Base-by-base conservation (phyloP, 2,888 invertebrate species). In the Zeuzera pyrina region DNA sequence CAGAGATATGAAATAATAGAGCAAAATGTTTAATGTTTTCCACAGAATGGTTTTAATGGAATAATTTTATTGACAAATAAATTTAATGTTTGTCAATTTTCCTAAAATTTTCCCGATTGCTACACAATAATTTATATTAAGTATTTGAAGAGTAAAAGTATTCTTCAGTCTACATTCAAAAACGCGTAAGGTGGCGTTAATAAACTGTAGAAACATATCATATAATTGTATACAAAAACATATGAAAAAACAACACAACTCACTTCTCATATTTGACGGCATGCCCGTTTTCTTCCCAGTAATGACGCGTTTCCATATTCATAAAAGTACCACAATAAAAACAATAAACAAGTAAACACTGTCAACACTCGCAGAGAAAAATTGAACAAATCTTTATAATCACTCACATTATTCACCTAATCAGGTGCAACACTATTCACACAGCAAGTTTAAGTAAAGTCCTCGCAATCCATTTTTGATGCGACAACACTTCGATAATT, bases 201-300 rank as follows among this genome's bases (percentile, higher is more conserved):
- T n/a, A n/a, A n/a, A n/a, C n/a, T n/a, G n/a, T n/a, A n/a, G n/a
- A n/a, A n/a, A n/a, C n/a, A n/a, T n/a, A n/a, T n/a, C n/a, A 22
- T 1, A 7, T 22, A 22, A 7, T 2, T 21, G 10, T n/a, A 21
- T 3, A n/a, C 3, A 21, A 21, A 3, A 3, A 21, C 3, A 10
- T 11, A 11, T 10, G 6, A 3, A 11, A 25, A 10, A 19, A 7
- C 5, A 7, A 19, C 26, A 32, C 10, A 24, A 66, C 76, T 69
- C 54, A 83, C 81, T 69, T 77, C 49, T 79, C 77, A 63, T 73
- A 79, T 53, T 81, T 83, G 34, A 68, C 67, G 52, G 63, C 37
- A 50, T 68, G 71, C 37, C 78, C 76, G 52, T 69, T 79, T 45
- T 79, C 81, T 43, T 78, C 76, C 83, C 83, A 83, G 54, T 71